Base-by-base conservation (phyloP, 2,888 invertebrate species). In the Yponomeuta cagnagella region DNA sequence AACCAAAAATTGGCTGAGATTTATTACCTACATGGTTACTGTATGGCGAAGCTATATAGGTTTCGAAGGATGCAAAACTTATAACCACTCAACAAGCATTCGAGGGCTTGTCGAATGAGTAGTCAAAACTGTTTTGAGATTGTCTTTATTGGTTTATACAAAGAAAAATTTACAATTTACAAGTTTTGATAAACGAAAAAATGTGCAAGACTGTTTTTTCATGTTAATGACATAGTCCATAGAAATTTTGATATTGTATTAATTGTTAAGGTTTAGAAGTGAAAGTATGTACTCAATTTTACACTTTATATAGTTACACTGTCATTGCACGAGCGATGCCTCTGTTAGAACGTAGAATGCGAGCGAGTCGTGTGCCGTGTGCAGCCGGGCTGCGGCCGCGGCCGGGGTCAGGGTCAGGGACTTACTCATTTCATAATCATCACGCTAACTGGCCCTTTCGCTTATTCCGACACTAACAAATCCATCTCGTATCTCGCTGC, bases 201-300 rank as follows among this genome's bases (percentile, higher is more conserved):
- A 80, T 88, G 88, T 84, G 88, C 82, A 91, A 92, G 91, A 91
- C 91, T 91, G 91, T 90, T 90, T 89, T 73, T 90, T 90, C 87
- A 86, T 80, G 80, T 85, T 86, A 87, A 85, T 82, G 78, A 80
- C 85, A 87, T 91, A 91, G 91, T 87, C 87, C 86, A 86, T 90
- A 89, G 87, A 81, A n/a, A 76, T 87, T 89, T 90, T 88, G 85
- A 90, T 89, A 90, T 85, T 84, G 78, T 88, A 88, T 88, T 68
- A 77, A 82, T 86, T 85, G 78, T 87, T 91, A 88, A 88, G 87
- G 77, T 84, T 86, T 84, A 85, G 83, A 80, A 80, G 81, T 64
- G 64, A 64, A 64, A 5, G 64, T 64, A 64, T 64, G 64, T 10
- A 64, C 64, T 64, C 64, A 64, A 58, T 58, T 58, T 58, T 58